Conservation (phyloP, 2,113 vertebrate species). For the Alosa alosa region DNA sequence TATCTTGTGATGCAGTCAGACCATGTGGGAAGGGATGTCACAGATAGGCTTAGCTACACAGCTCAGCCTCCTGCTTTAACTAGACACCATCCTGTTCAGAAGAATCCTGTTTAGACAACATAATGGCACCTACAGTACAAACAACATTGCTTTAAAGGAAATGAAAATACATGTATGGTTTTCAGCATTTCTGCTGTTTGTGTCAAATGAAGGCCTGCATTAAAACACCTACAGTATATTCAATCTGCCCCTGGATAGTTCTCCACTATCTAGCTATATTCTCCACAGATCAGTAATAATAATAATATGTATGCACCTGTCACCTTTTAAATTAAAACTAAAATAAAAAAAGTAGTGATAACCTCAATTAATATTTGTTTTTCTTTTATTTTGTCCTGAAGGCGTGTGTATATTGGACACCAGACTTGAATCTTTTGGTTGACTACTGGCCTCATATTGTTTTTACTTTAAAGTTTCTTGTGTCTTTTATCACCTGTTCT, state of each 20-base stretch:
- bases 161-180: background rate
- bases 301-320: background rate
- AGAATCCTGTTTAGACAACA: background rate
- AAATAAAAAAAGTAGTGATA: background rate
- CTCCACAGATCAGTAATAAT: no score
- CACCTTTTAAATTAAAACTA: background rate
- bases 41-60: conserved; percentile 30
- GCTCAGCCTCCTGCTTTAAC: background rate
- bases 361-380: no score
- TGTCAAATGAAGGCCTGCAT: background rate
- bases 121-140: background rate
- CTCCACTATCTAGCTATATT: no score
- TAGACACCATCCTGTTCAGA: background rate
- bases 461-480: no score
- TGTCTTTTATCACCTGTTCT: no score
- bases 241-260: no score
- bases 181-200: background rate
- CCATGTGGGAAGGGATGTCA: conserved; percentile 55
- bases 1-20: conserved; percentile 70
- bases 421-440: no score
- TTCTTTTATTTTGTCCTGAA: no score
- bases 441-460: no score
- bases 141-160: background rate
- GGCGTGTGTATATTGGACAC: no score
- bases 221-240: background rate